phyloP scores from a whole-genome alignment of 2,113 vertebrate genomes.

The Lepisosteus oculatus region DNA sequence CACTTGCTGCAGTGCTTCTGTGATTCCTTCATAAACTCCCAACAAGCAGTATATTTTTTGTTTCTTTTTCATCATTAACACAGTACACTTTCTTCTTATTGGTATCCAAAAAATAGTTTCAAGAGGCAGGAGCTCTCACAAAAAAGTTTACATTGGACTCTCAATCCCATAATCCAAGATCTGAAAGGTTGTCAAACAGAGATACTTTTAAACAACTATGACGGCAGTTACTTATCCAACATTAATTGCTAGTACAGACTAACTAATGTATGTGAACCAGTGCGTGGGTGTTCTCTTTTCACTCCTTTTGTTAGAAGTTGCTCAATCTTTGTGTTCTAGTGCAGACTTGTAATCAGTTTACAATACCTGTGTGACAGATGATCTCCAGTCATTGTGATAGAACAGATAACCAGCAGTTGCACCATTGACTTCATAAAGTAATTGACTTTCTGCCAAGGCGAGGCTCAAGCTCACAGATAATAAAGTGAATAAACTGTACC shows the following conservation, averaged over 20 bases:
- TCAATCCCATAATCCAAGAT: neutral
- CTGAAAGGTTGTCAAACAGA: conserved; percentile 12
- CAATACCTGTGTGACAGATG: neutral
- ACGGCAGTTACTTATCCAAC: neutral
- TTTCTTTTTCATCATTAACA: no score
- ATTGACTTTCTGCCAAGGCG: conserved; percentile 24
- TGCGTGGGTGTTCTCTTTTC: conserved; percentile 14
- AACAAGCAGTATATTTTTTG: no score
- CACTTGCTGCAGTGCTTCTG: no score
- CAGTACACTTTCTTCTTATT: neutral
- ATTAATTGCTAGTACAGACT: neutral
- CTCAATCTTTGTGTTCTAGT: conserved; percentile 10
- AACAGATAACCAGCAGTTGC: neutral
- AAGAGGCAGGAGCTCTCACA: neutral
- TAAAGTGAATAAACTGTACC: conserved; percentile 17
- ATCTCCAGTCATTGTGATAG: neutral
- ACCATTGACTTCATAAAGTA: conserved; percentile 14
- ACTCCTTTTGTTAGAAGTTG: conserved; percentile 5
- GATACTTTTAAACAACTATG: neutral
- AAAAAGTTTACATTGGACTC: neutral
- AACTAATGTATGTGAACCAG: neutral
- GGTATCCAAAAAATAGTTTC: neutral
- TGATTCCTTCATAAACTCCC: no score
- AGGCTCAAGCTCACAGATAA: neutral
- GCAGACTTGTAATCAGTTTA: conserved; percentile 2